Evolutionary conservation across 2,797 vertebrate species (phyloP), one percentile per base, ranked within the genome.

Genomic region (Gymnothorax reevesii): DNA sequence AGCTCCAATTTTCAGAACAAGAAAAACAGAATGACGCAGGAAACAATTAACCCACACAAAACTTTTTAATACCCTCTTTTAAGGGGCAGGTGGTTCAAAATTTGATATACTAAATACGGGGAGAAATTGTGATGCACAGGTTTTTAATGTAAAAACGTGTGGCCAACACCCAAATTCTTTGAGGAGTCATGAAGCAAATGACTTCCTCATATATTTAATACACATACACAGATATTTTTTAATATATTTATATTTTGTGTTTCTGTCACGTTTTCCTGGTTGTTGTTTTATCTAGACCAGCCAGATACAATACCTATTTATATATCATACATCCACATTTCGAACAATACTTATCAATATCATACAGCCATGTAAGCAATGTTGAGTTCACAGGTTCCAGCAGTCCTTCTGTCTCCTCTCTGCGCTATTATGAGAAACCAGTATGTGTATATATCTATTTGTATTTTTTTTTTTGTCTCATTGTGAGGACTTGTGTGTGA

Each of bases 141-240:
- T 97, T 97, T 97, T 97, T 97, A 97, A 97, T 97, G 96, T 97
- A 97, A 98, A 97, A 98, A 97, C 96, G 95, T 94, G 96, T 94
- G 94, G 94, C 94, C 94, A 95, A 95, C 95, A 96, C 94, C 94
- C 94, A 93, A 95, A 95, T 93, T 94, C 93, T 93, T 92, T 92
- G 94, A 94, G 95, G 97, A 96, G 95, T 95, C 95, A 95, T 94
- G 94, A 95, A 91, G 95, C 93, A 90, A 94, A 96, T 95, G 95
- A 96, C 96, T 96, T 94, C 92, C 93, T 94, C 96, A 96, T 95
- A 96, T 96, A 95, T 95, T 96, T 95, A 96, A 94, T 96, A 96
- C 96, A 97, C 95, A 95, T 96, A 97, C 95, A 97, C 93, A 93
- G 95, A 96, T 94, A 91, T 92, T 95, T 95, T 95, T 94, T 95